A percentile compares a stretch with the other conserved stretches of the same genome.
Conservation (phyloP, 2,113 vertebrate species). For the Hystrix cristata region DNA sequence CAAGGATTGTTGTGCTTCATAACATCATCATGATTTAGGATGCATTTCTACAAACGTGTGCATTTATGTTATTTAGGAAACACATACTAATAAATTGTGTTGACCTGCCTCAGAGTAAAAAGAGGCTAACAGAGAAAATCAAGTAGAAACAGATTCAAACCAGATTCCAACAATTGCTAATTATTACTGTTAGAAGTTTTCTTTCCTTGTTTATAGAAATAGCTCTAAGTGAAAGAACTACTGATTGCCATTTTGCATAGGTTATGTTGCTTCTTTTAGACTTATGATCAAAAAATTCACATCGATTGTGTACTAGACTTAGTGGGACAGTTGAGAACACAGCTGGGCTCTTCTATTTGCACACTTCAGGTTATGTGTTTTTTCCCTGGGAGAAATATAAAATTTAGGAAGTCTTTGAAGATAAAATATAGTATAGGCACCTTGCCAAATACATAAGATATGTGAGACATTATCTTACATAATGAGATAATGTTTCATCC, state of each 20-base stretch:
- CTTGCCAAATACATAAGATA: not conserved
- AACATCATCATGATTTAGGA: constrained; percentile 11
- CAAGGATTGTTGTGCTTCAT: not conserved
- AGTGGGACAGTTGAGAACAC: not conserved
- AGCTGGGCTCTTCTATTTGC: not conserved
- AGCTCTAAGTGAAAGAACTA: not conserved
- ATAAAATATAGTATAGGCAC: not conserved
- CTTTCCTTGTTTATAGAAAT: constrained; percentile 34
- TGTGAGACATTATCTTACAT: constrained; percentile 40
- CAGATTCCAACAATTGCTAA: not conserved
- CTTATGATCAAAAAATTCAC: not conserved
- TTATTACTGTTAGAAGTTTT: not conserved
- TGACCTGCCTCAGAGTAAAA: constrained; percentile 13
- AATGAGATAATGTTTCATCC: not conserved
- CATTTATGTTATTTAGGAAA: constrained; percentile 70
- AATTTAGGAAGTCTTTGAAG: constrained; percentile 22
- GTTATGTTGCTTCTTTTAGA: not conserved
- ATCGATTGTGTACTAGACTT: not conserved
- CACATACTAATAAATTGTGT: not conserved
- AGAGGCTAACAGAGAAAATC: constrained; percentile 43
- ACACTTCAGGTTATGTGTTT: not conserved
- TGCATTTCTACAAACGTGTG: not conserved
- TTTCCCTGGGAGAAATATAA: not conserved
- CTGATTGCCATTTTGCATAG: not conserved
- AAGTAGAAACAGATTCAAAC: constrained; percentile 10